Percentiles rank a stretch among this genome's conserved stretches.
phyloP scores from a whole-genome alignment of 2,113 vertebrate species.

The Rallus limicola region DNA sequence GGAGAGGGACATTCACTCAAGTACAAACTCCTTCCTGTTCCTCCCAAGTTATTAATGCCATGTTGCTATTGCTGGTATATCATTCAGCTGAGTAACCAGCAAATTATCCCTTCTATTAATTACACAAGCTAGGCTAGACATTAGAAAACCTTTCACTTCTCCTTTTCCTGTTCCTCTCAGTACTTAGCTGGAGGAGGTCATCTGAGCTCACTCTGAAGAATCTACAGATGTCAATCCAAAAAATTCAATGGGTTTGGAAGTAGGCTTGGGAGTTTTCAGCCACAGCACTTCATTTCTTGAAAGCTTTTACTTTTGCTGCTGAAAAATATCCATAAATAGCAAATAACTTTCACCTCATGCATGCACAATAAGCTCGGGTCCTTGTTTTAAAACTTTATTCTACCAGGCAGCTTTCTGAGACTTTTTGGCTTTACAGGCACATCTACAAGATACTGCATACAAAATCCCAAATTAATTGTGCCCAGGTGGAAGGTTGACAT shows the following conservation, averaged over 20 bases:
- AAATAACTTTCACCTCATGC: background rate
- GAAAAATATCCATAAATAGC: background rate
- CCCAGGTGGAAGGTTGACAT: background rate
- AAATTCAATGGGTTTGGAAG: background rate
- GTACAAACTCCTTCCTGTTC: background rate
- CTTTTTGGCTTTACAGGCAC: background rate
- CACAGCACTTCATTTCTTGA: background rate
- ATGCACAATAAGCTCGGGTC: background rate
- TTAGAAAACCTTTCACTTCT: background rate
- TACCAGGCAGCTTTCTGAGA: background rate
- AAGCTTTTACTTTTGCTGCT: background rate
- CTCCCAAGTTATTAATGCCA: constrained; percentile 9
- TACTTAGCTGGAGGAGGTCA: background rate
- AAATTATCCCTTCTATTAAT: constrained; percentile 23
- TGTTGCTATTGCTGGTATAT: background rate
- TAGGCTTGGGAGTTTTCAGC: background rate
- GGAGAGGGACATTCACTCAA: background rate
- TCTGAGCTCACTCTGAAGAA: background rate
- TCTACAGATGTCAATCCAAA: background rate
- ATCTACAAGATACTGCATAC: background rate
- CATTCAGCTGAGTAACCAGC: constrained; percentile 1
- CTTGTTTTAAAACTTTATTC: background rate
- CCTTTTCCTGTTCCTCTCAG: background rate
- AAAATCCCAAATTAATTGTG: background rate
- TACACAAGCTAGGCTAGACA: background rate